Conservation (phyloP, 2,113 vertebrate species). For the Malurus cyaneus region DNA sequence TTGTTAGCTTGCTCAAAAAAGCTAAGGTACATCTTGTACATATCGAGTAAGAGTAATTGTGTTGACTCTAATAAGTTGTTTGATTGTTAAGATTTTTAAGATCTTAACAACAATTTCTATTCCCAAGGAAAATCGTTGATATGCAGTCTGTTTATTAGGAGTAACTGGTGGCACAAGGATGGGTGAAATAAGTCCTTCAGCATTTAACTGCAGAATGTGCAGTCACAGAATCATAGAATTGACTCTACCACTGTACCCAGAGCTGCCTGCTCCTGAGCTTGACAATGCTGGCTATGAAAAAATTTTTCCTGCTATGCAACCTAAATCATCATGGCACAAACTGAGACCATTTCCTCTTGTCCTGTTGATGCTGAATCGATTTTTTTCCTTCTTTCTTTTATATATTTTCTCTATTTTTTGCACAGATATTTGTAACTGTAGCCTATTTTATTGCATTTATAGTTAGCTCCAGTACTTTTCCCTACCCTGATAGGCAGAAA, state of each 20-base stretch:
- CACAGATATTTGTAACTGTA: no score
- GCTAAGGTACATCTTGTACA: constrained; percentile 80
- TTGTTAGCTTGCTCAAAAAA: constrained; percentile 87
- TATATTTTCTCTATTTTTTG: no score
- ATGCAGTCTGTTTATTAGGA: background rate
- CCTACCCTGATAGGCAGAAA: no score
- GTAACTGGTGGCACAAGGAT: background rate
- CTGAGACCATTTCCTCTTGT: background rate
- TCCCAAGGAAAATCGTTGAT: background rate
- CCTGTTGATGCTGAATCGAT: background rate
- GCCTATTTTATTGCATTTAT: no score
- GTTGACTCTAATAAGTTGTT: background rate
- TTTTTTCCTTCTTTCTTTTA: no score
- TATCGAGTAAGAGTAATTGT: no score
- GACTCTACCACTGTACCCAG: background rate
- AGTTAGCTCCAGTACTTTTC: no score
- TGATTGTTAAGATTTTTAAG: background rate
- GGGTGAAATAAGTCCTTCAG: background rate
- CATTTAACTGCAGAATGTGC: background rate
- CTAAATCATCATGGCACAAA: background rate
- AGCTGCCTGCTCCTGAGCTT: background rate
- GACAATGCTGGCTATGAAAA: background rate
- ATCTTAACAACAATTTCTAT: background rate
- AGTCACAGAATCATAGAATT: background rate
- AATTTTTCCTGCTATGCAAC: background rate